phyloP scores from a whole-genome alignment of 2,113 vertebrate genomes.

The Leucoraja erinaceus region DNA sequence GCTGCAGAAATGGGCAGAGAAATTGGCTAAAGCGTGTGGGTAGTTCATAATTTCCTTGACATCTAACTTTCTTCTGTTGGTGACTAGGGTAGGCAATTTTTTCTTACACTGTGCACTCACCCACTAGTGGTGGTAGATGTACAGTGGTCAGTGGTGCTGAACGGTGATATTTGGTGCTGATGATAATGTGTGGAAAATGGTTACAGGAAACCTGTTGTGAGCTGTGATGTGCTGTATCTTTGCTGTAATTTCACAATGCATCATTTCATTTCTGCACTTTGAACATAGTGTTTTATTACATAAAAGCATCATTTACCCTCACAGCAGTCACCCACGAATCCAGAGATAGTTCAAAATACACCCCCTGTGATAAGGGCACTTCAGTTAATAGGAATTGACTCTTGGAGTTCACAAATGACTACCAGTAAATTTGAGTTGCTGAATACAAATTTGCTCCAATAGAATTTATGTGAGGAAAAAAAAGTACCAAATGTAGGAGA shows the following conservation, averaged over 20 bases:
- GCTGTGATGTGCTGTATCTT: not conserved
- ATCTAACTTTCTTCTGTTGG: not conserved
- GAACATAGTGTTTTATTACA: too few species aligned
- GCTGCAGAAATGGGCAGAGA: too few species aligned
- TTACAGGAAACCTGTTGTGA: not conserved
- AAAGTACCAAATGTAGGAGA: too few species aligned
- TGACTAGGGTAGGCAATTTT: too few species aligned
- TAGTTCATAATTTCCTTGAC: not conserved
- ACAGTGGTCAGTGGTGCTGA: not conserved
- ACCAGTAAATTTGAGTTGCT: too few species aligned
- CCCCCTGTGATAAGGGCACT: too few species aligned
- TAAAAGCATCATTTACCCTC: not conserved
- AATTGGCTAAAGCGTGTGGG: not conserved
- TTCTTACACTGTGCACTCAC: too few species aligned
- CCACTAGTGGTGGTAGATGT: not conserved
- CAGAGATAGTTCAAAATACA: not conserved
- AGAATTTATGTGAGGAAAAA: too few species aligned
- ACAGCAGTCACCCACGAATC: not conserved
- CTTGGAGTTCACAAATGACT: too few species aligned
- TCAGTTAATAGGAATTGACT: too few species aligned
- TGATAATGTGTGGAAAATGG: not conserved
- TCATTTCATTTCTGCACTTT: not conserved
- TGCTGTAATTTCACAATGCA: not conserved
- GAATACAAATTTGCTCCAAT: too few species aligned
- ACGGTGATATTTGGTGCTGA: not conserved